These are phyloP conservation scores for Chaitophorus viminalis DNA, from an alignment of 2,888 invertebrate species.

Conservation along the genomic window DNA sequence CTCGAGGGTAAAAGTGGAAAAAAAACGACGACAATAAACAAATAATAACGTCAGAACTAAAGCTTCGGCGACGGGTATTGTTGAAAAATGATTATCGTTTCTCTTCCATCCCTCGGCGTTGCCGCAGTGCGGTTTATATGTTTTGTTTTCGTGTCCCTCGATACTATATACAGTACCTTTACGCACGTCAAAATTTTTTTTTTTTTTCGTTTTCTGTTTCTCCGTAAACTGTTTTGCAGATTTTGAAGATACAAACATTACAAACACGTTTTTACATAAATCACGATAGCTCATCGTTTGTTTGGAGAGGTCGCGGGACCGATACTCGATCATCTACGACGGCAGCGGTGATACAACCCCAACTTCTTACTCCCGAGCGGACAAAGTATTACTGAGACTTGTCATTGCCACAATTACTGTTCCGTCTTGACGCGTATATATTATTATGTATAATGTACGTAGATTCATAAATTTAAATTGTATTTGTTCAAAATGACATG, in stretches of 20 bases:
- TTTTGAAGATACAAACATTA: not conserved
- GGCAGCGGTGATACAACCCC: not conserved
- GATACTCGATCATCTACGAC: not conserved
- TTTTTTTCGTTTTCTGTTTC: not conserved
- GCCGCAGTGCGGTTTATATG: not conserved
- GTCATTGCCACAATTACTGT: not conserved
- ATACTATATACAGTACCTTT: not conserved
- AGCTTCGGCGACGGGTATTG: conserved; percentile 4
- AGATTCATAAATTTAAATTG: too few species aligned
- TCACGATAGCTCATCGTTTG: conserved; percentile 38
- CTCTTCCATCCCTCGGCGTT: not conserved
- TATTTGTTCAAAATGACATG: too few species aligned
- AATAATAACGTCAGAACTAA: conserved; percentile 10
- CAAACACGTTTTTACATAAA: not conserved
- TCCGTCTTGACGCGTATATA: not conserved
- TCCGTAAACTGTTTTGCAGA: not conserved
- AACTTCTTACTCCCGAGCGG: not conserved
- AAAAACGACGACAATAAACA: conserved; percentile 1
- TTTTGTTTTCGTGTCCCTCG: conserved; percentile 29
- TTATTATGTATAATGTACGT: not conserved
- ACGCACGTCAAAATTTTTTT: not conserved
- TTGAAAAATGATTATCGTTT: conserved; percentile 46
- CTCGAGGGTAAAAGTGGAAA: not conserved
- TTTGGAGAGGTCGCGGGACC: not conserved
- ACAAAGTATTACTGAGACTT: not conserved